A percentile compares a stretch with the other conserved stretches of the same genome.
These are phyloP conservation scores for Halichoeres trimaculatus DNA, from an alignment of 2,113 vertebrate genomes.

Conservation along the genomic window DNA sequence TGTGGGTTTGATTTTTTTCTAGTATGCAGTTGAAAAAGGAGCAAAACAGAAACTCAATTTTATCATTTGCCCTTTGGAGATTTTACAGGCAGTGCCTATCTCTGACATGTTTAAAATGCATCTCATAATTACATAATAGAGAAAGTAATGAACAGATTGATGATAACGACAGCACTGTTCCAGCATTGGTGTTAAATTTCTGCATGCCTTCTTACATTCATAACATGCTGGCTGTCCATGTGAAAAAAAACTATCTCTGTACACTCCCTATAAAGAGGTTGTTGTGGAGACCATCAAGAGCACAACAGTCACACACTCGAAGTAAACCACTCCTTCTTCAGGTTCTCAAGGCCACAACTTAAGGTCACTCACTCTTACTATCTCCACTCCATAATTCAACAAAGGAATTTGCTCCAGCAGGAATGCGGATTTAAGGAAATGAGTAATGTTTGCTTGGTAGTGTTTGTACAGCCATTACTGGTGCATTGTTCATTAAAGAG, in stretches of 20 bases:
- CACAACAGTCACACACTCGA: conserved; percentile 13
- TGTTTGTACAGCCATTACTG: conserved; percentile 61
- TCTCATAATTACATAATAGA: too few relatives aligned
- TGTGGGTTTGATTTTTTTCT: too few relatives aligned
- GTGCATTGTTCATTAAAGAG: conserved; percentile 58
- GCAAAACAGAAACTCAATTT: too few relatives aligned
- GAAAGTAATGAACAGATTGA: too few relatives aligned
- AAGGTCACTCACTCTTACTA: conserved; percentile 9
- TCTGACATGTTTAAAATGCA: too few relatives aligned
- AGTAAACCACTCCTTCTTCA: conserved; percentile 30
- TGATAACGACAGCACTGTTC: too few relatives aligned
- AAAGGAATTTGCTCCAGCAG: conserved; percentile 52
- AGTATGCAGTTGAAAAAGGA: too few relatives aligned
- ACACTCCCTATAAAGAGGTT: conserved; percentile 19
- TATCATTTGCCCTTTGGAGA: too few relatives aligned
- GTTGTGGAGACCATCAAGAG: conserved; percentile 18
- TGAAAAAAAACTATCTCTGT: conserved; percentile 5
- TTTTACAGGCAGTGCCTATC: too few relatives aligned
- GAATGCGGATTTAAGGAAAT: conserved; percentile 74
- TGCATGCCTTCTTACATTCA: not conserved
- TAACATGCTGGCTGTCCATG: not conserved
- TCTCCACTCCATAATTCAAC: conserved; percentile 27
- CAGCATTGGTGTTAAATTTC: not conserved
- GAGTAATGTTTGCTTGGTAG: conserved; percentile 69
- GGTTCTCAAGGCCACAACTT: conserved; percentile 11